Percentiles rank a stretch among this genome's conserved stretches.
phyloP scores from a whole-genome alignment of 2,113 vertebrate genomes.

The Oophaga pumilio region DNA sequence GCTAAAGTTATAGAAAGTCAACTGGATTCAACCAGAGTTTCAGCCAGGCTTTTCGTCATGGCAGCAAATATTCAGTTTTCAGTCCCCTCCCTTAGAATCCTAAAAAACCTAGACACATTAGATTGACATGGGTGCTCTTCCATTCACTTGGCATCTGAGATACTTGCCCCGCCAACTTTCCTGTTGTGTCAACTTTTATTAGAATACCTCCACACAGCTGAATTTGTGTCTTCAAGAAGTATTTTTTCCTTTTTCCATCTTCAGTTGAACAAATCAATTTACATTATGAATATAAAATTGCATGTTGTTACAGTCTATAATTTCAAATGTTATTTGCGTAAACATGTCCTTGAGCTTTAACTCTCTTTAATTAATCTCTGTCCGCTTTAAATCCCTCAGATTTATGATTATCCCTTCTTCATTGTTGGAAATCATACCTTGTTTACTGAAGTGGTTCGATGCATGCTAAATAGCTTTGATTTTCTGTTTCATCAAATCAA shows the following conservation, averaged over 20 bases:
- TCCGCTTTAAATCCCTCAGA: slow-evolving; percentile 21
- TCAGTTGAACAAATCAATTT: slow-evolving; percentile 7
- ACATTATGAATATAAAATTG: slow-evolving; percentile 12
- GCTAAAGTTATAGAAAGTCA: too few species aligned
- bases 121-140: too few species aligned
- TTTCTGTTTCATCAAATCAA: slow-evolving; percentile 39
- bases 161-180: not conserved
- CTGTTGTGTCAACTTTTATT: not conserved
- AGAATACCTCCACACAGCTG: not conserved
- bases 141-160: not conserved
- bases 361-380: slow-evolving; percentile 31
- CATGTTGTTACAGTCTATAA: slow-evolving; percentile 9
- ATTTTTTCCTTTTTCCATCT: not conserved
- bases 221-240: not conserved
- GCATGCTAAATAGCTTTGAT: slow-evolving; percentile 51
- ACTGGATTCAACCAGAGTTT: too few species aligned
- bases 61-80: too few species aligned
- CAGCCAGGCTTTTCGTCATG: too few species aligned
- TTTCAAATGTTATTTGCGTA: slow-evolving; percentile 12
- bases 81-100: too few species aligned
- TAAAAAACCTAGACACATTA: too few species aligned
- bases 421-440: slow-evolving; percentile 45
- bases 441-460: slow-evolving; percentile 28
- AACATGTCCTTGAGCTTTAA: slow-evolving; percentile 40
- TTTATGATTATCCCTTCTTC: slow-evolving; percentile 30